Base-by-base conservation (phyloP, 1,140 invertebrate species). In the Pseudomyrmex concolor region DNA sequence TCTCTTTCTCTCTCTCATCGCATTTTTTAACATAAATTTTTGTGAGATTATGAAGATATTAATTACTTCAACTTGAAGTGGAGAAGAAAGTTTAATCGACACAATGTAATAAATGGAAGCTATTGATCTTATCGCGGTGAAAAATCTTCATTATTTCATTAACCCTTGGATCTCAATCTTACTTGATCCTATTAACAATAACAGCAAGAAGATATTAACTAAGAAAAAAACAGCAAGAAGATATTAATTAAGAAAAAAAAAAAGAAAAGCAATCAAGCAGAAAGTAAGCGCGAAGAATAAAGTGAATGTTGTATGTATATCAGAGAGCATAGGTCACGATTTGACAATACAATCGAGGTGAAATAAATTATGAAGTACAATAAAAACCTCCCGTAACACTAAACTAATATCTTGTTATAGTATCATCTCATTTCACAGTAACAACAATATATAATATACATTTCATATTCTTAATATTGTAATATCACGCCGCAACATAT, bases 141-240 rank as follows among this genome's bases (percentile, higher is more conserved):
- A 34, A 22, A 70, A 78, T 57, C 10, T 59, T 78, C 10, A 48
- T 70, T 76, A 76, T 76, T 76, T 12, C 48, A 54, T 66, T 76
- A 76, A 64, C 73, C 60, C n/a, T 10, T 15, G n/a, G 48, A 12
- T 66, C 48, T 55, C 73, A 76, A 76, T 19, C 25, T 64, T 64
- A 25, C 45, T 76, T 66, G 48, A 17, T 43, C 9, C 8, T 66
- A 76, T 43, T 19, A 76, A 76, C 48, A 76, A 76, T 76, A 76
- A 76, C 22, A 25, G 2, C 2, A 25, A 25, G 22, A 25, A 25
- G 22, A 25, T 25, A 25, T 25, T 25, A 25, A 25, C 22, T n/a
- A n/a, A n/a, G n/a, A 25, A 25, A 64, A 63, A 64, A 64, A n/a
- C 22, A 50, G 51, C 60, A 51, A 63, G 48, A 76, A 76, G 48